A percentile compares a stretch with the other conserved stretches of the same genome.
Evolutionary conservation across 64 coral and sea anemone genomes (phyloP).

Genomic region (Acropora yongei): DNA sequence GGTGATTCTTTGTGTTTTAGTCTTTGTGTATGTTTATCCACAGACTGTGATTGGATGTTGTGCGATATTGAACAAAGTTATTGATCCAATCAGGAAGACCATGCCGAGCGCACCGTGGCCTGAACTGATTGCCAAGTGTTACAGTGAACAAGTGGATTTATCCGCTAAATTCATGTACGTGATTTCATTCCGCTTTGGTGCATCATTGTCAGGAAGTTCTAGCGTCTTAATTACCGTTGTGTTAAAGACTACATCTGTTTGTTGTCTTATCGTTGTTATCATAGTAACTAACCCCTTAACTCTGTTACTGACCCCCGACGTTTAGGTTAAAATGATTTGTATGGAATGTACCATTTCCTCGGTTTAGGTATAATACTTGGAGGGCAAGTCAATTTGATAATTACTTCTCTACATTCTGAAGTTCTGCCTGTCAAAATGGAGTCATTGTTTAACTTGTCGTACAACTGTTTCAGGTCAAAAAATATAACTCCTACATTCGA

Average conservation of each 20-base stretch:
- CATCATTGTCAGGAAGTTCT: too few species aligned
- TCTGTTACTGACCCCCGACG: too few species aligned
- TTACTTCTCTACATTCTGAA: too few species aligned
- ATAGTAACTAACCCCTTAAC: too few species aligned
- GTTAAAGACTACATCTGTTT: too few species aligned
- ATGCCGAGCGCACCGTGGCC: slow-evolving; percentile 73
- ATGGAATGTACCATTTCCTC: too few species aligned
- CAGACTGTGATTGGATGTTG: slow-evolving; percentile 87
- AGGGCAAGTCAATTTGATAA: too few species aligned
- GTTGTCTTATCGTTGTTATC: too few species aligned
- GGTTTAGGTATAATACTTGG: too few species aligned
- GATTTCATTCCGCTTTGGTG: background rate
- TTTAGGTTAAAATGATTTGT: too few species aligned
- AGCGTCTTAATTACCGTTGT: too few species aligned
- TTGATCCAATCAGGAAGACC: slow-evolving; percentile 72
- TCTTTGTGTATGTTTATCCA: background rate
- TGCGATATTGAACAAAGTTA: slow-evolving; percentile 79
- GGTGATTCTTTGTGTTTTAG: background rate
- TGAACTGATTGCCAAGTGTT: slow-evolving; percentile 69
- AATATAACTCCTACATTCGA: background rate
- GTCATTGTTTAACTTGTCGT: background rate
- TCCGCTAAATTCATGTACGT: slow-evolving; percentile 90
- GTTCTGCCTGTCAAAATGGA: background rate
- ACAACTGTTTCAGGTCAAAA: slow-evolving; percentile 21
- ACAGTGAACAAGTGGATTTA: slow-evolving; percentile 64